These are phyloP conservation scores for Acomys russatus DNA, from an alignment of 2,797 vertebrate genomes.

Conservation along the genomic window DNA sequence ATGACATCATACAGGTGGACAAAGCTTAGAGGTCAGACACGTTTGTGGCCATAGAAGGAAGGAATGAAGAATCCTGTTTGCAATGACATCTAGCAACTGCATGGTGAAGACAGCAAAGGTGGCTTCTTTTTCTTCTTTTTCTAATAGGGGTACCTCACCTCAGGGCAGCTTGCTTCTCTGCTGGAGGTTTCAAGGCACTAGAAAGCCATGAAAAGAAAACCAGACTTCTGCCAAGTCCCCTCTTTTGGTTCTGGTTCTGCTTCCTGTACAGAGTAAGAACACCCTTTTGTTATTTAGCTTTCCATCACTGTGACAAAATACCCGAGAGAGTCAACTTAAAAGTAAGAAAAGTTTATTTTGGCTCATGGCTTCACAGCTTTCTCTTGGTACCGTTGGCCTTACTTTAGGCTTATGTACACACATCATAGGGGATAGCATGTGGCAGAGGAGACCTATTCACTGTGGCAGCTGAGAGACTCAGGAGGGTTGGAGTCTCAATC, in stretches of 20 bases:
- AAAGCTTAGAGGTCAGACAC: no score
- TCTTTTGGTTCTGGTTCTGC: background rate
- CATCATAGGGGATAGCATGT: no score
- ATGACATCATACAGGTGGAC: background rate
- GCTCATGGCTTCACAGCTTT: background rate
- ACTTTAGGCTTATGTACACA: background rate
- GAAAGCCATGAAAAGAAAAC: background rate
- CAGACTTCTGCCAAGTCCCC: background rate
- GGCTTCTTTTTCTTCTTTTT: background rate
- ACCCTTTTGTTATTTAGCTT: background rate
- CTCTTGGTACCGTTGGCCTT: background rate
- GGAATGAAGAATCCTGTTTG: background rate
- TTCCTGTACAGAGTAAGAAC: background rate
- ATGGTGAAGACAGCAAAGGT: background rate
- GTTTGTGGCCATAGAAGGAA: background rate
- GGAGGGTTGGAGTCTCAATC: background rate
- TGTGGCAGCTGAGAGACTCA: background rate
- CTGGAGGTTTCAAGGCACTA: background rate
- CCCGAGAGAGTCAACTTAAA: background rate
- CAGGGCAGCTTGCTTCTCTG: background rate
- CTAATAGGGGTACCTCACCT: background rate
- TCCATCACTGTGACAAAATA: background rate
- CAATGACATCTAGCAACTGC: background rate
- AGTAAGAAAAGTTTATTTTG: background rate
- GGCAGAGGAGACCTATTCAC: background rate